Percentiles rank a stretch among this genome's conserved stretches.
phyloP scores from a whole-genome alignment of 2,888 invertebrate genomes.

The Deroplatys truncata region DNA sequence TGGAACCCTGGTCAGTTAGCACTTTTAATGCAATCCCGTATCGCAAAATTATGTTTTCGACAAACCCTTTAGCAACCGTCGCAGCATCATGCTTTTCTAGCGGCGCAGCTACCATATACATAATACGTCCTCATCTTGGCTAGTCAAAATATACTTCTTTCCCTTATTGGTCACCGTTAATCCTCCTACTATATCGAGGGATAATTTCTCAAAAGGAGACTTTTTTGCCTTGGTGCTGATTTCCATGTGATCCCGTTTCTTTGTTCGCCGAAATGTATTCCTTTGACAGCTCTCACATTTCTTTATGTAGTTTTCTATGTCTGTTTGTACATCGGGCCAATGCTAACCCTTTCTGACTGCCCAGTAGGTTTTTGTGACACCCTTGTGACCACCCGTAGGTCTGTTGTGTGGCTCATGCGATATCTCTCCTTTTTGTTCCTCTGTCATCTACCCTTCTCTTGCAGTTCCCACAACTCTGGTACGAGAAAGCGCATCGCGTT shows the following conservation, averaged over 20 bases:
- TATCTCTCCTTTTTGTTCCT: not conserved
- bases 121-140: not conserved
- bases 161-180: not conserved
- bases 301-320: not conserved
- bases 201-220: not conserved
- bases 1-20: not conserved
- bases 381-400: not conserved
- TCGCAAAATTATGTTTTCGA: not conserved
- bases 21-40: not conserved
- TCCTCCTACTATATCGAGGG: not conserved
- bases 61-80: not conserved
- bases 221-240: not conserved
- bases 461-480: not conserved
- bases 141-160: not conserved
- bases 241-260: not conserved
- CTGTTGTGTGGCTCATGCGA: not conserved
- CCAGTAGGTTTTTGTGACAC: not conserved
- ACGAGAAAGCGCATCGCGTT: constrained; percentile 21
- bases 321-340: not conserved
- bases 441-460: not conserved
- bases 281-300: not conserved
- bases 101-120: not conserved
- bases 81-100: not conserved
- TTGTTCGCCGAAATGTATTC: not conserved
- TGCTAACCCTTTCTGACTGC: not conserved